Conservation (phyloP, 2,888 invertebrate species). For the Pterobdella sp. region DNA sequence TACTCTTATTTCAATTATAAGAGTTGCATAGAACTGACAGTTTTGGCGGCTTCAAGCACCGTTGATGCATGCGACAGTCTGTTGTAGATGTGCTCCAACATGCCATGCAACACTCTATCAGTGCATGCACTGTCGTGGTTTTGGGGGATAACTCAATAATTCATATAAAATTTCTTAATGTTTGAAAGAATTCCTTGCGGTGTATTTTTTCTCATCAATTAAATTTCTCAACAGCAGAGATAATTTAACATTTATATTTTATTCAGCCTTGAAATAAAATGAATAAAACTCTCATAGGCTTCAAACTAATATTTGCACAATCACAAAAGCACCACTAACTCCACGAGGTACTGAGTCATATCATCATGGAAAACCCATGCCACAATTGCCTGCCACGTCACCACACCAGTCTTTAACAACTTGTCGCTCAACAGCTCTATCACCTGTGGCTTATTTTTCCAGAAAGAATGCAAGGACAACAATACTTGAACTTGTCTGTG, state of each 20-base stretch:
- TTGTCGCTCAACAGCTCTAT: slow-evolving; percentile 8
- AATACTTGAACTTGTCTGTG: slow-evolving; percentile 1
- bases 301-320: too few species aligned
- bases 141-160: too few species aligned
- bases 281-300: background rate
- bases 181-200: too few species aligned
- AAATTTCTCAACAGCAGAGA: too few species aligned
- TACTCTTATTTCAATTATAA: too few species aligned
- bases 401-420: slow-evolving; percentile 4
- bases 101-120: background rate
- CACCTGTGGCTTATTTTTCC: slow-evolving; percentile 10
- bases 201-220: too few species aligned
- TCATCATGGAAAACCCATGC: background rate
- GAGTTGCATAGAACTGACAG: too few species aligned
- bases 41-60: background rate
- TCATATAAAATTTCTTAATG: too few species aligned
- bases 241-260: too few species aligned
- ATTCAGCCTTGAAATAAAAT: too few species aligned
- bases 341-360: background rate
- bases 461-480: background rate
- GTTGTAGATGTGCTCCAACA: background rate
- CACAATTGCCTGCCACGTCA: slow-evolving; percentile 2
- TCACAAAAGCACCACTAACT: too few species aligned
- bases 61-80: background rate
- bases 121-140: background rate